Evolutionary conservation across 2,113 vertebrate species (phyloP), one percentile per base, ranked within the genome.

Genomic region (Jaculus jaculus): DNA sequence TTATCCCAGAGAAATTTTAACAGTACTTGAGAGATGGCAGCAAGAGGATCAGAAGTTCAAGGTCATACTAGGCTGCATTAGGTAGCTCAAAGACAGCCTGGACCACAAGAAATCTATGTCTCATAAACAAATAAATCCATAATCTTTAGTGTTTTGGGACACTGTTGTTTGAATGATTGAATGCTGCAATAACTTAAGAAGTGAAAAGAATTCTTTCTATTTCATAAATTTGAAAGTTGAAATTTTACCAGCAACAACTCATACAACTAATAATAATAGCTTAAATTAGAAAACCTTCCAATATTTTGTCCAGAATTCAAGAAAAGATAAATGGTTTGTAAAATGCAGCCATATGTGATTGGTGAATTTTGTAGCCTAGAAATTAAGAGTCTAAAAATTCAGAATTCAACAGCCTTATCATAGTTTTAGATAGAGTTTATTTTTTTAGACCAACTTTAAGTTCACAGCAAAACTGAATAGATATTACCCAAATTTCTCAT

Each of bases 301-400:
- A 71, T 2, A 18, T 89, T 10, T 61, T 34, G 21, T 30, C 12
- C 6, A 54, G 3, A n/a, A 8, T 51, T 89, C 20, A 73, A 39
- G 13, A 88, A 92, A 95, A 84, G 42, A 74, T 68, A 61, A 65
- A 68, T 72, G 28, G 13, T 81, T 5, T 74, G 58, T 89, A 73
- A 94, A 87, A 63, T 51, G 42, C 8, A 6, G 13, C 77, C 32
- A 65, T 32, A 10, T 54, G 9, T 47, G 86, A 82, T 58, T 92
- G 34, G 47, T 93, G 37, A 66, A 84, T 37, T 54, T 84, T 84
- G 23, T 66, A 72, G 37, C 10, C 34, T 73, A 77, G n/a, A 92
- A 75, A 66, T 12, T 60, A 89, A 68, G 42, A 15, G 42, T 15
- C 30, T 32, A 75, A 83, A 91, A 92, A 63, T 82, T 77, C 24